Conservation (phyloP, 2,797 vertebrate genomes). For the Cichlasoma orientale region DNA sequence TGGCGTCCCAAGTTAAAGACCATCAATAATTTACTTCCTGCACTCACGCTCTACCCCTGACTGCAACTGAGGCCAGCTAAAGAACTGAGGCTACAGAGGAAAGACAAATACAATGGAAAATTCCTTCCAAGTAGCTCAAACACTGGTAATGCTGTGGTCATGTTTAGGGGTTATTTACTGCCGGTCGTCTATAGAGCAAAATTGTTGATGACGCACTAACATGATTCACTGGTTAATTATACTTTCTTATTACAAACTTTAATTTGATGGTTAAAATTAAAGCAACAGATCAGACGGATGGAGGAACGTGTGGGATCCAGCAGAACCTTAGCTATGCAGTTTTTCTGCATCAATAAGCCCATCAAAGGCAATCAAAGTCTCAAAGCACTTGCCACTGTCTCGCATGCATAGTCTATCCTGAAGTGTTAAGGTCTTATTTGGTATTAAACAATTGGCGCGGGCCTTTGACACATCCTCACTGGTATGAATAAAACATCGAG, state of each 20-base stretch:
- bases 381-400: background rate
- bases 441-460: conserved; percentile 37
- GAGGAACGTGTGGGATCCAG: background rate
- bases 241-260: background rate
- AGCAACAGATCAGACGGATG: background rate
- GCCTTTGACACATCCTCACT: conserved; percentile 41
- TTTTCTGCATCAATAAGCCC: conserved; percentile 27
- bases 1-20: conserved; percentile 50
- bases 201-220: background rate
- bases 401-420: conserved; percentile 12
- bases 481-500: conserved; percentile 60
- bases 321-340: background rate
- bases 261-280: background rate
- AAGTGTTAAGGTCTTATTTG: conserved; percentile 31
- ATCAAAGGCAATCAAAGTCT: conserved; percentile 31
- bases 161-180: background rate
- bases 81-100: background rate
- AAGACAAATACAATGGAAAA: conserved; percentile 11
- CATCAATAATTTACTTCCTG: conserved; percentile 65
- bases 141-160: background rate
- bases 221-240: background rate
- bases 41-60: conserved; percentile 4
- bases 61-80: conserved; percentile 26
- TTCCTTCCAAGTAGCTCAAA: background rate
- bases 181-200: no score